Base-by-base conservation (phyloP, 1,140 invertebrate genomes). In the Cyrtorhinus lividipennis region DNA sequence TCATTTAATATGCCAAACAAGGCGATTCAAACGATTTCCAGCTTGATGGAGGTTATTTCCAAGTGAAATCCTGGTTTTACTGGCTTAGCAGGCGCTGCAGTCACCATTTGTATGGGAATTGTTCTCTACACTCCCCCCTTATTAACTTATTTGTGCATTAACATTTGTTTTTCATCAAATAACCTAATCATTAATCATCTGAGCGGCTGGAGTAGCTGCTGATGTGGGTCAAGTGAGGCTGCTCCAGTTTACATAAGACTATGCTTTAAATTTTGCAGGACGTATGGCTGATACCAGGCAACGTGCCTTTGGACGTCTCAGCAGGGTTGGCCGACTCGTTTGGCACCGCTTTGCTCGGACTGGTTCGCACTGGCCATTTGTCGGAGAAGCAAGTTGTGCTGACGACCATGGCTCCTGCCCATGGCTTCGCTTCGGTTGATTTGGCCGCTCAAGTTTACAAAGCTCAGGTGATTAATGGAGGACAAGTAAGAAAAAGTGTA, bases 391-490 rank as follows among this genome's bases (percentile, higher is more conserved):
- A 82, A 64, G 76, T 74, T 26, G 71, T 83, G 18, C 64, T 79
- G 13, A 73, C 83, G 23, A 83, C 81, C 64, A 78, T 81, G 22
- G 80, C 81, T 30, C 73, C 79, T 56, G 81, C 81, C 12, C 71
- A 80, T 63, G 81, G 81, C 24, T 68, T 82, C 58, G 81, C 83
- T 60, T 78, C 80, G 13, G 75, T 83, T 20, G 83, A 84, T 72
- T 71, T 84, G 58, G 80, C 80, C 18, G 74, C 76, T 26, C 81
- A 82, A 71, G 75, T 83, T 25, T 83, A 79, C 67, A 77, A 75
- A 71, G 74, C 80, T 18, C 74, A 81, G 72, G 81, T 82, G 15
- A 38, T 38, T 38, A 38, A 38, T 38, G 30, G n/a, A 38, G 30
- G 5, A 15, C 30, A 38, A n/a, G n/a, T n/a, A n/a, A n/a, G n/a